Evolutionary conservation across 2,888 invertebrate genomes (phyloP).

Genomic region (Hemaris fuciformis): DNA sequence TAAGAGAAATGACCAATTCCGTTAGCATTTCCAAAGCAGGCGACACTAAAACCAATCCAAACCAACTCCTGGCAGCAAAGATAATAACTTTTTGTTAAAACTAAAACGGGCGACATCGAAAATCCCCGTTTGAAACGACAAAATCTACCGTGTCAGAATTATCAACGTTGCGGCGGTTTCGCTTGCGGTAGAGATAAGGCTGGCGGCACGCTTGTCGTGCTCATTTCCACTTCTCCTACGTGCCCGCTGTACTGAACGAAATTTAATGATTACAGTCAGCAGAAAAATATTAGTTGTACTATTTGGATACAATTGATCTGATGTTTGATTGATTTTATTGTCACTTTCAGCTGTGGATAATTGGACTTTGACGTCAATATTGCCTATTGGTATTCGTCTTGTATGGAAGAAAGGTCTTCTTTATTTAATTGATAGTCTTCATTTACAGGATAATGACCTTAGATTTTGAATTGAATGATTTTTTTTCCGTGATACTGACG

Average conservation of each 20-base stretch:
- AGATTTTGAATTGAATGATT: too few relatives aligned
- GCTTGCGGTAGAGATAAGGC: constrained; percentile 1
- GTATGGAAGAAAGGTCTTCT: too few relatives aligned
- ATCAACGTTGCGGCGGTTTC: neutral
- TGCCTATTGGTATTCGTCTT: too few relatives aligned
- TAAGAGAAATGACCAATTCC: too few relatives aligned
- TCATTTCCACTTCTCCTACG: constrained; percentile 5
- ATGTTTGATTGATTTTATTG: too few relatives aligned
- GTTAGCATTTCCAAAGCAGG: neutral
- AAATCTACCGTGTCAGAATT: constrained; percentile 3
- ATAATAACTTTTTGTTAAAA: constrained; percentile 7
- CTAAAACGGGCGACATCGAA: constrained; percentile 1
- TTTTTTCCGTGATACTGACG: too few relatives aligned
- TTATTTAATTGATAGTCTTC: too few relatives aligned
- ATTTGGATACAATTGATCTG: neutral
- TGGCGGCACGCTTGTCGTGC: neutral
- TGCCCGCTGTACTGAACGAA: neutral
- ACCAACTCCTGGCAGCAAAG: neutral
- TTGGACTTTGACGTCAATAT: neutral
- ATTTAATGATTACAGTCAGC: constrained; percentile 3
- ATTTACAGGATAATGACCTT: too few relatives aligned
- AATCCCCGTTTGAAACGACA: neutral
- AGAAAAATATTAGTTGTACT: neutral
- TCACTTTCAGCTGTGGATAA: too few relatives aligned
- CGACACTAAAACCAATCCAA: neutral